Evolutionary conservation across 1,140 invertebrate species (phyloP).

Genomic region (Atopsyche davidsoni): DNA sequence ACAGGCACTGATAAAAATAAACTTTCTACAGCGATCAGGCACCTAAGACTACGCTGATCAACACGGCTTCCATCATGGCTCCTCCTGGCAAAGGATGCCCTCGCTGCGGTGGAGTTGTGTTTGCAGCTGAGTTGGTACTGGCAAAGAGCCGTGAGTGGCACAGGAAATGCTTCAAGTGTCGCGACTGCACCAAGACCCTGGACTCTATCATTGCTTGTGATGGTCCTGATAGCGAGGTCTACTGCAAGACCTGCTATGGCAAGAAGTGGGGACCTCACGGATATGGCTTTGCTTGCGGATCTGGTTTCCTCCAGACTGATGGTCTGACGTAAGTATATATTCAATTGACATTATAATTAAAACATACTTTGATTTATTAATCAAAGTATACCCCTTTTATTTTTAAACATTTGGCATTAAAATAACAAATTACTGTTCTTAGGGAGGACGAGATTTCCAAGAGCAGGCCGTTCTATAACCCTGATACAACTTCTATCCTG

Average conservation of each 20-base stretch:
- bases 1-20: too few relatives aligned
- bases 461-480: constrained; percentile 69
- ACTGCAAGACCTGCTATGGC: constrained; percentile 87
- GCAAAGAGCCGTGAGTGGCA: constrained; percentile 90
- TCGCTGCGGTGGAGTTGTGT: constrained; percentile 83
- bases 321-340: constrained; percentile 66
- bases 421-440: constrained; percentile 8
- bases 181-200: constrained; percentile 83
- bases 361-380: background rate
- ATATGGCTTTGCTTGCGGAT: constrained; percentile 91
- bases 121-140: constrained; percentile 83
- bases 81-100: constrained; percentile 82
- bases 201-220: constrained; percentile 92
- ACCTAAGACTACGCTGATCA: constrained; percentile 66
- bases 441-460: constrained; percentile 78
- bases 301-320: constrained; percentile 87
- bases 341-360: constrained; percentile 11
- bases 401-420: constrained; percentile 12
- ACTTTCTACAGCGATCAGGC: constrained; percentile 53
- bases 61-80: constrained; percentile 74
- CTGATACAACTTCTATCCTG: constrained; percentile 82
- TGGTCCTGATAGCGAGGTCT: constrained; percentile 83
- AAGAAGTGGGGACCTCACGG: constrained; percentile 93
- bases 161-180: constrained; percentile 97
- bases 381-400: constrained; percentile 7